Conservation (phyloP, 2,888 invertebrate species). For the Acanthococcus lagerstroemiae region DNA sequence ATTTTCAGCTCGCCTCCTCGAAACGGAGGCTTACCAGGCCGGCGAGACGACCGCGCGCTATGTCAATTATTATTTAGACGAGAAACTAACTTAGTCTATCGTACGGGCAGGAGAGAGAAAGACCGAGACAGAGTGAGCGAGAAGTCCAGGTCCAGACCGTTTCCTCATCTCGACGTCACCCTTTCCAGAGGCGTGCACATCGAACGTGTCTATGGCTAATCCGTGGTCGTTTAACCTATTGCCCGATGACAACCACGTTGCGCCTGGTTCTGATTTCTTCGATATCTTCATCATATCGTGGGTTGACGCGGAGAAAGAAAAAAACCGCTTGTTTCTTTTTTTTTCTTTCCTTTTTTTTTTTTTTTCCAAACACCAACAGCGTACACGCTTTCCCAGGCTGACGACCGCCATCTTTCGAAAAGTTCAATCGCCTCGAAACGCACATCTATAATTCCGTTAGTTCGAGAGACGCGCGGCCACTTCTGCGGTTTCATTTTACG, state of each 20-base stretch:
- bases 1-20: neutral
- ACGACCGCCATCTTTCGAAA: too few relatives aligned
- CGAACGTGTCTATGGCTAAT: neutral
- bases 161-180: neutral
- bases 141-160: too few relatives aligned
- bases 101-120: neutral
- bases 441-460: too few relatives aligned
- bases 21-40: neutral
- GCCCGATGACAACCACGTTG: neutral
- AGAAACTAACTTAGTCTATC: neutral
- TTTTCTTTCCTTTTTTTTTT: conserved; percentile 4
- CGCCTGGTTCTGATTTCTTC: neutral
- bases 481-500: too few relatives aligned
- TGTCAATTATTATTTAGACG: neutral
- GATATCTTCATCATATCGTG: neutral
- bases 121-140: too few relatives aligned
- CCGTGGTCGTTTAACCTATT: neutral
- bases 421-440: too few relatives aligned
- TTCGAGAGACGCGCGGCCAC: too few relatives aligned
- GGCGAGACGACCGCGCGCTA: neutral
- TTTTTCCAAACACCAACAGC: too few relatives aligned
- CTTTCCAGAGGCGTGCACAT: neutral
- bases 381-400: too few relatives aligned
- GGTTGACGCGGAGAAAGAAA: neutral
- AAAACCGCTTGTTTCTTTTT: neutral